Percentiles rank a stretch among this genome's conserved stretches.
These are phyloP conservation scores for Tenthredo amoena DNA, from an alignment of 2,888 invertebrate genomes.

Conservation along the genomic window DNA sequence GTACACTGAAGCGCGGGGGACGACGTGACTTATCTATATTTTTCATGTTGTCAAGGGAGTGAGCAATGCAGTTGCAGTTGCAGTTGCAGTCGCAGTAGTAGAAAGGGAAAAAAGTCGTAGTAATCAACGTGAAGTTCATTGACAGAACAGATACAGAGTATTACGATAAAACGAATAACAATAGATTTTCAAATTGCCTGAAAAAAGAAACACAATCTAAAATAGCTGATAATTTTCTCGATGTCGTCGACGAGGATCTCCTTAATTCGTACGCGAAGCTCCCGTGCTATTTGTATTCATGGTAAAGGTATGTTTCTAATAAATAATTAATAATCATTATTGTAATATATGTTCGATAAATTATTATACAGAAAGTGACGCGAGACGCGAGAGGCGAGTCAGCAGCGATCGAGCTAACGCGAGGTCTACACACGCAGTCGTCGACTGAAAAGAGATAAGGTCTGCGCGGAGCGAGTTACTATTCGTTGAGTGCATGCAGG, in stretches of 20 bases:
- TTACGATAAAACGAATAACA: too few relatives aligned
- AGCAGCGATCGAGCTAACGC: neutral
- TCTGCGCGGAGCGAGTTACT: neutral
- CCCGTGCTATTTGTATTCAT: neutral
- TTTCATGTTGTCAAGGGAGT: neutral
- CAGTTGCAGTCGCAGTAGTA: neutral
- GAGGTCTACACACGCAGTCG: conserved; percentile 2
- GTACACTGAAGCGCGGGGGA: neutral
- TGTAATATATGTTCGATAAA: neutral
- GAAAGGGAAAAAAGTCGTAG: neutral
- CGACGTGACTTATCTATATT: conserved; percentile 2
- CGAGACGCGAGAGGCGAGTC: neutral
- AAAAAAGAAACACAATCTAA: too few relatives aligned
- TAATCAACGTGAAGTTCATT: neutral
- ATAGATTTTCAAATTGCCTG: too few relatives aligned
- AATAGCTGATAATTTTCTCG: too few relatives aligned
- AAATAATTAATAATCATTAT: neutral
- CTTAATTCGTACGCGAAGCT: too few relatives aligned
- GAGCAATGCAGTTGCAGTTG: neutral
- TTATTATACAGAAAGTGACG: neutral
- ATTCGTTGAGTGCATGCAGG: neutral
- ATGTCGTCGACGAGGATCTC: neutral
- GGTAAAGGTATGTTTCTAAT: neutral
- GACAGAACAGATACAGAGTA: neutral
- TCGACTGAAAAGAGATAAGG: conserved; percentile 2